These are phyloP conservation scores for Styela plicata DNA, from an alignment of 23 tunicate genomes.

Conservation along the genomic window DNA sequence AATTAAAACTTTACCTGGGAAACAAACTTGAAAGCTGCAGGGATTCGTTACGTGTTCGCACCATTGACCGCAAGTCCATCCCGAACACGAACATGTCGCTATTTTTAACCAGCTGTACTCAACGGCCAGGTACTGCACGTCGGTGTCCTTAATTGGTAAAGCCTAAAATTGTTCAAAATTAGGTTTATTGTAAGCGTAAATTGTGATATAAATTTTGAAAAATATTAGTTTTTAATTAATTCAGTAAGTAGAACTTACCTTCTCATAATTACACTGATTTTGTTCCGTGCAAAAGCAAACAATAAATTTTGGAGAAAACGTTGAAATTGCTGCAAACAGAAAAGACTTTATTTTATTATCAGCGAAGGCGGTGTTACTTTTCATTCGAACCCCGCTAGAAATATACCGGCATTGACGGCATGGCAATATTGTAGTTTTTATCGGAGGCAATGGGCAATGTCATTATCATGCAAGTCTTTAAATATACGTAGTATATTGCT, in stretches of 20 bases:
- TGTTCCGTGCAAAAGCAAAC: constrained; percentile 55
- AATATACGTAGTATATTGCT: no score
- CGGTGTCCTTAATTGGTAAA: background rate
- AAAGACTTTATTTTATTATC: no score
- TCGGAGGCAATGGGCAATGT: no score
- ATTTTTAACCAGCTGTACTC: constrained; percentile 51
- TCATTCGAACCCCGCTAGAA: no score
- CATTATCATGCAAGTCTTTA: no score
- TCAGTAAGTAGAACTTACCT: constrained; percentile 40
- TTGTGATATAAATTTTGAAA: background rate
- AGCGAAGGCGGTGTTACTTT: no score
- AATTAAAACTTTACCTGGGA: constrained; percentile 40
- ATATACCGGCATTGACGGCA: no score
- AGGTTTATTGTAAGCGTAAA: background rate
- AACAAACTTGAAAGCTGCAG: constrained; percentile 50
- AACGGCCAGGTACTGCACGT: background rate
- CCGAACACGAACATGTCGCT: constrained; percentile 50
- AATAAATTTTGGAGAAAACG: constrained; percentile 17
- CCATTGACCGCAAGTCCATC: constrained; percentile 53
- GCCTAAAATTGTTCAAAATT: background rate
- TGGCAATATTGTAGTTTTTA: no score
- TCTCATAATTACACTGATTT: constrained; percentile 39
- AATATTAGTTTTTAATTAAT: background rate
- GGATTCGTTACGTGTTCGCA: constrained; percentile 46
- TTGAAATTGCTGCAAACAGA: background rate